Conservation (phyloP, 2,113 vertebrate genomes). For the Pterocles gutturalis region DNA sequence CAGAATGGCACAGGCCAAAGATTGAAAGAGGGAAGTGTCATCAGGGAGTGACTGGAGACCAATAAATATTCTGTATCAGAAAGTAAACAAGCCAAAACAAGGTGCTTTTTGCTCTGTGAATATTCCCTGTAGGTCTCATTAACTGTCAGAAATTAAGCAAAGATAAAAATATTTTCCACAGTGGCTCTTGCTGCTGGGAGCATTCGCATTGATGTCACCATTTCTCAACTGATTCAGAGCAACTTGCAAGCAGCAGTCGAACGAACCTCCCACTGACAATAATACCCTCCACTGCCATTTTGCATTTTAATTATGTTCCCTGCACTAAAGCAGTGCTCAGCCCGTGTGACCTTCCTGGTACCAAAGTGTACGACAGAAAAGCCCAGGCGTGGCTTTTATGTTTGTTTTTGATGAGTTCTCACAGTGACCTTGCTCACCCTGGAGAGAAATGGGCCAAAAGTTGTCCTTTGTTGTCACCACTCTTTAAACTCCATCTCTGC, state of each 20-base stretch:
- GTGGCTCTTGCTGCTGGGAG: constrained; percentile 8
- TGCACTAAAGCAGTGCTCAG: background rate
- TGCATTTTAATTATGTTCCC: constrained; percentile 21
- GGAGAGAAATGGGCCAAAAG: background rate
- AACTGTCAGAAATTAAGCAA: constrained; percentile 42
- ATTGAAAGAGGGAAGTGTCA: background rate
- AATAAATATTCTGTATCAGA: constrained; percentile 37
- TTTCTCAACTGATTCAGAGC: constrained; percentile 24
- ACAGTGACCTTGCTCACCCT: background rate
- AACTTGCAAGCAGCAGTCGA: background rate
- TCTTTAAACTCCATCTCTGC: background rate
- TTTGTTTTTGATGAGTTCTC: background rate
- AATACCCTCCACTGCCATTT: background rate
- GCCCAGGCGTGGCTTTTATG: background rate
- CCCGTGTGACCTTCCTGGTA: background rate
- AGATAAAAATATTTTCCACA: background rate
- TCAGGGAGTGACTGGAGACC: background rate
- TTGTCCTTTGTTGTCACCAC: background rate
- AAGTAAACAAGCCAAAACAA: constrained; percentile 36
- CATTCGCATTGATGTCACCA: background rate
- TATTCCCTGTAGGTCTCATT: constrained; percentile 62
- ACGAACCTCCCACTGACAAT: background rate
- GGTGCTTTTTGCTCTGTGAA: background rate
- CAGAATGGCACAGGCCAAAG: background rate
- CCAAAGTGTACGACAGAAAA: background rate